These are phyloP conservation scores for Listronotus oregonensis DNA, from an alignment of 1,140 invertebrate species.

Conservation along the genomic window DNA sequence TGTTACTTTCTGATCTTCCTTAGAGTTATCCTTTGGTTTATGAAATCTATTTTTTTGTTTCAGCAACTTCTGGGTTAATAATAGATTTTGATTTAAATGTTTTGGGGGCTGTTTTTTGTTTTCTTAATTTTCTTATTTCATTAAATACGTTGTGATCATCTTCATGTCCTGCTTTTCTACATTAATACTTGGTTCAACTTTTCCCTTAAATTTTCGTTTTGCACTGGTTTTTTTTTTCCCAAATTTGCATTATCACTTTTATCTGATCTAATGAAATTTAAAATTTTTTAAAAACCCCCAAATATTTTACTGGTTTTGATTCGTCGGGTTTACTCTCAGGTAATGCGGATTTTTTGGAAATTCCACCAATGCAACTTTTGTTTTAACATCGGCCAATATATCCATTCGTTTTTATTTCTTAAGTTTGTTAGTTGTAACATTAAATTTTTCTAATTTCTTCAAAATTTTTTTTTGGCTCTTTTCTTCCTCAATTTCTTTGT, in stretches of 20 bases:
- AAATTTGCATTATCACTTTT: too few species aligned
- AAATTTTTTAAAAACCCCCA: too few species aligned
- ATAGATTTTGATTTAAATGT: background rate
- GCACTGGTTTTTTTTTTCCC: background rate
- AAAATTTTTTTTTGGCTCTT: slow-evolving; percentile 16
- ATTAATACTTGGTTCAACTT: background rate
- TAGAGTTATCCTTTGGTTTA: too few species aligned
- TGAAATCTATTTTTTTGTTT: too few species aligned
- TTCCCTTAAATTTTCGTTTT: background rate
- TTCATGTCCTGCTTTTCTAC: slow-evolving; percentile 1
- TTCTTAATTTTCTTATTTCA: slow-evolving; percentile 40
- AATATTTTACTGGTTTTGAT: background rate
- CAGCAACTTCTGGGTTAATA: background rate
- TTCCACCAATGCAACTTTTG: background rate
- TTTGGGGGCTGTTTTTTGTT: slow-evolving; percentile 20
- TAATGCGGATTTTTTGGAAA: background rate
- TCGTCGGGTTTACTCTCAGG: background rate
- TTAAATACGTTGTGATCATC: slow-evolving; percentile 28
- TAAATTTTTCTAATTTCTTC: slow-evolving; percentile 43
- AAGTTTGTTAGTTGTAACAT: slow-evolving; percentile 42
- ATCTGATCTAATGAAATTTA: background rate
- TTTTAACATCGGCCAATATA: slow-evolving; percentile 9
- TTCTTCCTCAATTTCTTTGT: slow-evolving; percentile 16
- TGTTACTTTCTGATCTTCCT: too few species aligned
- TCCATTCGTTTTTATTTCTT: slow-evolving; percentile 42